These are phyloP conservation scores for Chlamydotis undulata DNA, from an alignment of 2,113 vertebrate genomes.

Conservation along the genomic window DNA sequence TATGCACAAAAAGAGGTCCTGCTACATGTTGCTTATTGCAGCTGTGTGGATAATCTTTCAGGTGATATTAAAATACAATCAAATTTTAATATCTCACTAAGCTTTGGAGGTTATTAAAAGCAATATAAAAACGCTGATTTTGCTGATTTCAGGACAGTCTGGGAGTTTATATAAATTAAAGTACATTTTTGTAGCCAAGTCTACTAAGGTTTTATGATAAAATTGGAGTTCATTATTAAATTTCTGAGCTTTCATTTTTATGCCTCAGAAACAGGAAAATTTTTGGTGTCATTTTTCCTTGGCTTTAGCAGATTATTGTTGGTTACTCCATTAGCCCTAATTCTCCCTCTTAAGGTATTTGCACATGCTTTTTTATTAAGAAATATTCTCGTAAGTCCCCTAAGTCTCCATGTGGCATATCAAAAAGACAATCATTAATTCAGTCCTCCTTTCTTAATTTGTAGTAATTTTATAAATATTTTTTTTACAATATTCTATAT, in stretches of 20 bases:
- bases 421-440: not conserved
- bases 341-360: not conserved
- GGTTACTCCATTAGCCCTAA: not conserved
- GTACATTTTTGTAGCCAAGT: not conserved
- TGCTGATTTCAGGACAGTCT: not conserved
- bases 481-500: not conserved
- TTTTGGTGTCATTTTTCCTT: not conserved
- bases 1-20: not conserved
- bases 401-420: not conserved
- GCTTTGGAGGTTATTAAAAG: conserved; percentile 18
- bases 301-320: not conserved
- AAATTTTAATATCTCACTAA: conserved; percentile 13
- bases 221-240: not conserved
- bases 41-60: conserved; percentile 15
- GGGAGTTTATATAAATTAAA: conserved; percentile 12
- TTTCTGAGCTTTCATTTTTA: not conserved
- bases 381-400: not conserved
- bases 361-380: not conserved
- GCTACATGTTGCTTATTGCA: not conserved
- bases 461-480: not conserved
- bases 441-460: not conserved
- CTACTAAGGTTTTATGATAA: not conserved
- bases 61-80: not conserved
- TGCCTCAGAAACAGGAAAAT: not conserved
- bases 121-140: not conserved